Evolutionary conservation across 1,140 invertebrate genomes (phyloP).

Genomic region (Diachasma alloeum): DNA sequence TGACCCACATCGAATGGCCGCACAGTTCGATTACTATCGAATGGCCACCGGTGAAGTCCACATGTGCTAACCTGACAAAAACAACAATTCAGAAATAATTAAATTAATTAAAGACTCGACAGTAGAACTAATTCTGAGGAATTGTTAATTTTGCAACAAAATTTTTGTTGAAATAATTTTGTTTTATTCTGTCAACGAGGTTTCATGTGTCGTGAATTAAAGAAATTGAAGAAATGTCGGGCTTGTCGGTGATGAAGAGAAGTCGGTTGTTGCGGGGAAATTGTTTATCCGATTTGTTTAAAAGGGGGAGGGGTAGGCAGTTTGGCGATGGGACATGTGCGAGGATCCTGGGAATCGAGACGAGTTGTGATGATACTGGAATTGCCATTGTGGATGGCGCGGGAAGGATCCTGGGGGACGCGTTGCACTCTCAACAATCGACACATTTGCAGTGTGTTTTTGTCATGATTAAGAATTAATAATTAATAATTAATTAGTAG

Average conservation of each 20-base stretch:
- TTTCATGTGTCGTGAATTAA: background rate
- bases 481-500: too few relatives aligned
- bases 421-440: constrained; percentile 78
- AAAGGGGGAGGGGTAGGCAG: background rate
- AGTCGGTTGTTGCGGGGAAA: background rate
- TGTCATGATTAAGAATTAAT: too few relatives aligned
- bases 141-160: too few relatives aligned
- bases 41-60: background rate
- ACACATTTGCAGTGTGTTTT: constrained; percentile 75
- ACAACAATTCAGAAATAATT: background rate
- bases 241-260: background rate
- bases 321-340: constrained; percentile 3
- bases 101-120: background rate
- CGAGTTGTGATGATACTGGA: constrained; percentile 98
- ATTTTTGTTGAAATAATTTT: too few relatives aligned
- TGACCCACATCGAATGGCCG: background rate
- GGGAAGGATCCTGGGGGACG: constrained; percentile 81
- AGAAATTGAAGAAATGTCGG: background rate
- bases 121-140: too few relatives aligned
- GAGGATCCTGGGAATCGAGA: constrained; percentile 90
- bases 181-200: background rate
- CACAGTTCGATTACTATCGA: background rate
- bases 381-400: constrained; percentile 82
- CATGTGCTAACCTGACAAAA: background rate
- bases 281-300: background rate